phyloP scores from a whole-genome alignment of 2,888 invertebrate genomes.

The Dasypolia templi region DNA sequence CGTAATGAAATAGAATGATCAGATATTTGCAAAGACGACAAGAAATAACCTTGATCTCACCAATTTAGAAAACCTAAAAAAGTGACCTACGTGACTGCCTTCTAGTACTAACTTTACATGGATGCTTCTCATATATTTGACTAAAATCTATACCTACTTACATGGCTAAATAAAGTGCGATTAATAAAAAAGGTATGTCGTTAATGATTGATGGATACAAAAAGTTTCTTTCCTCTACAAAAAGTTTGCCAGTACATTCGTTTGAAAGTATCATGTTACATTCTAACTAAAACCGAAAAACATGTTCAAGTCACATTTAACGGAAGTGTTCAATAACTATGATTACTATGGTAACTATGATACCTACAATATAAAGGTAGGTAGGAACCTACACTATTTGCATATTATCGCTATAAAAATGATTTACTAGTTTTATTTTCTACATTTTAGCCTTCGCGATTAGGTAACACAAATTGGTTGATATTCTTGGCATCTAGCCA shows the following conservation, averaged over 20 bases:
- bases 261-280: not conserved
- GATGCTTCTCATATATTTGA: not conserved
- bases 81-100: not conserved
- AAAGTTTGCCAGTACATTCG: not conserved
- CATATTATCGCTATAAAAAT: not conserved
- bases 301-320: constrained; percentile 5
- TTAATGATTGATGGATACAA: constrained; percentile 2
- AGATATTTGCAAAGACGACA: constrained; percentile 30
- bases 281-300: not conserved
- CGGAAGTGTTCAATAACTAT: not conserved
- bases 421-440: not conserved
- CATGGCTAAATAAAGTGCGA: constrained; percentile 1
- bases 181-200: constrained; percentile 2
- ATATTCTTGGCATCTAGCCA: no score
- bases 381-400: not conserved
- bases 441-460: not conserved
- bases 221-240: constrained; percentile 6
- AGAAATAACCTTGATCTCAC: constrained; percentile 37
- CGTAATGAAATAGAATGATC: not conserved
- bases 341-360: no score
- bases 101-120: not conserved
- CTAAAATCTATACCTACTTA: not conserved
- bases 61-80: constrained; percentile 20
- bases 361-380: not conserved
- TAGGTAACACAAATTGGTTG: no score